Base-by-base conservation (phyloP, 2,888 invertebrate species). In the Melieria crassipennis region DNA sequence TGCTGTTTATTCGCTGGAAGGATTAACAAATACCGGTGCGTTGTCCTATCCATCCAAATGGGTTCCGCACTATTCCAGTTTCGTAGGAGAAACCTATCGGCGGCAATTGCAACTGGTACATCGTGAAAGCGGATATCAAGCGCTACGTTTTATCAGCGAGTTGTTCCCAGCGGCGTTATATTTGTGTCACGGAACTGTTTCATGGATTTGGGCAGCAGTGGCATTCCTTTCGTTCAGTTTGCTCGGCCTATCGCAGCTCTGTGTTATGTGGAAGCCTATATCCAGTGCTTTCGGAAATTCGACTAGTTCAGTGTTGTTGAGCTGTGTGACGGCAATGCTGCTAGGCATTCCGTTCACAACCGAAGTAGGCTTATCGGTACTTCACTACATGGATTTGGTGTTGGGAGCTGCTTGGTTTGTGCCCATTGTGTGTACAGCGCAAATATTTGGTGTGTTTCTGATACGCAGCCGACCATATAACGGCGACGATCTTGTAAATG, bases 241-340 rank as follows among this genome's bases (percentile, higher is more conserved):
- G 80, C 95, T 97, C 82, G 96, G 96, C 1, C 90, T 97, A 72
- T 94, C 94, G 5, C 96, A 96, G 80, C 93, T 96, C 87, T 88
- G 96, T 78, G 95, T 95, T 0, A 92, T 96, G 82, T 96, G 96
- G 96, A 95, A 96, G 83, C 94, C 94, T 81, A 94, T 96, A 67
- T 93, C 96, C 74, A 92, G 94, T 30, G 94, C 95, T 4, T 90
- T 96, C 65, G 87, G 86, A 1, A 85, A 86, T 91, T 95, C 90
- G 89, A 94, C 56, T 89, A 95, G 84, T 91, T 93, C 86, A 87
- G 92, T n/a, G 89, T 90, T 82, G 89, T 90, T 74, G 86, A 96
- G 94, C 79, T 96, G 96, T 79, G 92, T 94, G 0, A 91, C 93
- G 72, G 96, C 94, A 7, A 91, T 96, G 72, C 89, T 95, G 7